Evolutionary conservation across 2,888 invertebrate species (phyloP).

Genomic region (Zonitis immaculata): DNA sequence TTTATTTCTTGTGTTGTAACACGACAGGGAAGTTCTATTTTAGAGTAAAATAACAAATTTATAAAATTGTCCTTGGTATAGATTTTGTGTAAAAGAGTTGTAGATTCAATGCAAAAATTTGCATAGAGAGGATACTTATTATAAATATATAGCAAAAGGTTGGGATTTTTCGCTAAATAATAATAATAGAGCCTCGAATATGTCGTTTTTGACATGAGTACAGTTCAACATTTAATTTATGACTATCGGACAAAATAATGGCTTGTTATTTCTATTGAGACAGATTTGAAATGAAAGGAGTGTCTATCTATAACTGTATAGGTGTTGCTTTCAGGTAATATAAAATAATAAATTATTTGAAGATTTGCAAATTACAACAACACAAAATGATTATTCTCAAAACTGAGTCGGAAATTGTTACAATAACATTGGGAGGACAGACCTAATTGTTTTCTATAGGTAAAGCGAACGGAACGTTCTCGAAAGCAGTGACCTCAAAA

Average conservation of each 20-base stretch:
- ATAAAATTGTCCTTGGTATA: slow-evolving; percentile 7
- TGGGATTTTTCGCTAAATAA: slow-evolving; percentile 27
- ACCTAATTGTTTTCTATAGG: too few relatives aligned
- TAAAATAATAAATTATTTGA: neutral
- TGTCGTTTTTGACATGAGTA: slow-evolving; percentile 21
- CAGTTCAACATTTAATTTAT: slow-evolving; percentile 27
- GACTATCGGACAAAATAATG: slow-evolving; percentile 19
- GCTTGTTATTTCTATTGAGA: slow-evolving; percentile 16
- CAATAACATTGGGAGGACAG: too few relatives aligned
- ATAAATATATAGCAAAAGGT: too few relatives aligned
- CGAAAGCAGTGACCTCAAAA: too few relatives aligned
- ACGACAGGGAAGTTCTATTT: too few relatives aligned
- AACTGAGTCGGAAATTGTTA: too few relatives aligned
- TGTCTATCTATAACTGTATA: too few relatives aligned
- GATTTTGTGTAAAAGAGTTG: slow-evolving; percentile 18
- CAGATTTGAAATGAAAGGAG: slow-evolving; percentile 9
- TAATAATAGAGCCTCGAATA: too few relatives aligned
- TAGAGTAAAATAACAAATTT: too few relatives aligned
- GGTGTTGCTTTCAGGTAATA: neutral
- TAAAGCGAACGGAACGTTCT: too few relatives aligned
- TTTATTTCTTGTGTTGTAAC: too few relatives aligned
- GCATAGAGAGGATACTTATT: too few relatives aligned
- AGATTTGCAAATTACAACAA: neutral
- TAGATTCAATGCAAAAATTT: slow-evolving; percentile 20
- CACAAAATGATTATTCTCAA: neutral